Percentiles rank a stretch among this genome's conserved stretches.
Evolutionary conservation across 2,797 vertebrate species (phyloP).

Genomic region (Danio tinwini): DNA sequence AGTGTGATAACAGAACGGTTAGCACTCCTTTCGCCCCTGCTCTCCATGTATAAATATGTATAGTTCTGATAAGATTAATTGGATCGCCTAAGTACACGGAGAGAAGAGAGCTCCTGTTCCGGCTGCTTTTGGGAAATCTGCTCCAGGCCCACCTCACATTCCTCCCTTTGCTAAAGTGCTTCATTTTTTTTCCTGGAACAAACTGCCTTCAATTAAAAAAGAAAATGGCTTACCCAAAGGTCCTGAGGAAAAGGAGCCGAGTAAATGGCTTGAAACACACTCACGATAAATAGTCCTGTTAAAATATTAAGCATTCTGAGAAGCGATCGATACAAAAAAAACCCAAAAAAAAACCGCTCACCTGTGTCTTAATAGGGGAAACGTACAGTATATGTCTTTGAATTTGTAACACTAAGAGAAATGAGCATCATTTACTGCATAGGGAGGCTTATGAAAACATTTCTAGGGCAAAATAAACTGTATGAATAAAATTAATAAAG

Average conservation of each 20-base stretch:
- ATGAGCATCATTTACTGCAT: background rate
- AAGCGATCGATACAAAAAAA: conserved; percentile 26
- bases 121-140: conserved; percentile 40
- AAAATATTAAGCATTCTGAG: conserved; percentile 73
- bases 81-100: conserved; percentile 61
- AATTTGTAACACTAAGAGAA: conserved; percentile 6
- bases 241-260: conserved; percentile 67
- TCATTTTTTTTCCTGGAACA: conserved; percentile 47
- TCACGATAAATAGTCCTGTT: conserved; percentile 74
- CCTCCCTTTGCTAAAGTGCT: conserved; percentile 50
- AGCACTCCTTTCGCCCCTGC: conserved; percentile 44
- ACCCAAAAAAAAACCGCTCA: background rate
- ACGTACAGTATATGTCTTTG: background rate
- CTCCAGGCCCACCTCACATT: conserved; percentile 53
- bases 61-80: conserved; percentile 69
- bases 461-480: no score
- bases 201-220: conserved; percentile 62
- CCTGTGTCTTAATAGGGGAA: conserved; percentile 31
- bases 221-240: conserved; percentile 65
- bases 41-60: conserved; percentile 65
- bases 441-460: no score
- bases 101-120: conserved; percentile 29
- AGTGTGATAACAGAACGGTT: conserved; percentile 56
- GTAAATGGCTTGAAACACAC: conserved; percentile 69
- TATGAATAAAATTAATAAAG: no score